These are phyloP conservation scores for Uloborus diversus DNA, from an alignment of 1,140 invertebrate genomes.

Conservation along the genomic window DNA sequence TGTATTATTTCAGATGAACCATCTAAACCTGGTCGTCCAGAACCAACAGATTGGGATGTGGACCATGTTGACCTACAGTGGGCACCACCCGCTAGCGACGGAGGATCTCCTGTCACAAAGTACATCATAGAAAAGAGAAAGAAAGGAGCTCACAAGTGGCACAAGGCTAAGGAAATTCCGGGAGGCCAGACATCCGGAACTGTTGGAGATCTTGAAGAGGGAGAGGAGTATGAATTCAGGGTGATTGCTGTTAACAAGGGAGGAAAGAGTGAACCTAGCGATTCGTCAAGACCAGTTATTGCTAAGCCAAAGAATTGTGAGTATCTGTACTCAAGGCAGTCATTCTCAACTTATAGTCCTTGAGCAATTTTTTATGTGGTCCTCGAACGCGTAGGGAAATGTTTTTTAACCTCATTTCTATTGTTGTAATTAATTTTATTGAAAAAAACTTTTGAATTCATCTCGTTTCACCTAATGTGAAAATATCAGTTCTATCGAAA, in stretches of 20 bases:
- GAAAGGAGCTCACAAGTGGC: conserved; percentile 80
- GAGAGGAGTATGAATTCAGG: conserved; percentile 96
- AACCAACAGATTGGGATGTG: conserved; percentile 94
- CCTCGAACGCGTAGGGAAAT: too few species aligned
- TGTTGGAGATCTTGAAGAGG: conserved; percentile 89
- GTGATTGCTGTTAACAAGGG: conserved; percentile 97
- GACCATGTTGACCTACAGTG: conserved; percentile 88
- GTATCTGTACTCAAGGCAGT: too few species aligned
- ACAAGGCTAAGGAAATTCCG: conserved; percentile 79
- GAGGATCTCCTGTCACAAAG: conserved; percentile 84
- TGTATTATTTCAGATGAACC: conserved; percentile 76
- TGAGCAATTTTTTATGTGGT: too few species aligned
- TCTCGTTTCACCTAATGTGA: too few species aligned
- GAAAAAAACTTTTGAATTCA: too few species aligned
- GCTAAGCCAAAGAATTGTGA: conserved; percentile 82
- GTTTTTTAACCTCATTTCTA: too few species aligned
- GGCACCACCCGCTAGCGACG: conserved; percentile 81
- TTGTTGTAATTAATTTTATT: too few species aligned
- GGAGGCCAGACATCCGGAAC: conserved; percentile 76
- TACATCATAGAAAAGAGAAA: conserved; percentile 94
- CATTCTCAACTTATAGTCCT: too few species aligned
- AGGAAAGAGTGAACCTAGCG: conserved; percentile 91
- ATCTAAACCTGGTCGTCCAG: conserved; percentile 86
- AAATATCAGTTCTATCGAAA: too few species aligned
- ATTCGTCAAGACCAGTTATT: conserved; percentile 88